These are phyloP conservation scores for Agriopis aurantiaria DNA, from an alignment of 2,888 invertebrate species.

Conservation along the genomic window DNA sequence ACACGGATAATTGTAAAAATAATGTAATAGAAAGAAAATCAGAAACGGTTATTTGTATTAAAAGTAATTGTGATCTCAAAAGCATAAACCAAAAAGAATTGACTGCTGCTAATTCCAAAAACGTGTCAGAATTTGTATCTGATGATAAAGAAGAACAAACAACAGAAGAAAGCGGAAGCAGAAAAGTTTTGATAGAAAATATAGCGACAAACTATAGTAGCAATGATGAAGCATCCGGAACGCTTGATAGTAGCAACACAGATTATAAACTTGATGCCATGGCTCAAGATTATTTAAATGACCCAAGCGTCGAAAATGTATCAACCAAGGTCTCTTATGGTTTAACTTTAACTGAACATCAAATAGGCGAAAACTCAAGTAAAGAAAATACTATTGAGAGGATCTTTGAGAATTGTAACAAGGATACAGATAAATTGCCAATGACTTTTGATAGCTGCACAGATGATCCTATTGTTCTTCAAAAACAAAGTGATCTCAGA, in stretches of 20 bases:
- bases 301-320: neutral
- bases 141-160: neutral
- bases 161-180: neutral
- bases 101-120: neutral
- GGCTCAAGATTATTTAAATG: neutral
- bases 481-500: neutral
- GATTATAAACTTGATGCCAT: neutral
- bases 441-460: neutral
- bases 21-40: neutral
- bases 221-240: neutral
- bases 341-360: neutral
- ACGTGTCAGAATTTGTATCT: neutral
- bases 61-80: neutral
- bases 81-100: neutral
- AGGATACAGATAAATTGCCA: conserved; percentile 1
- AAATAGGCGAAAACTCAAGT: neutral
- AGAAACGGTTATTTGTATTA: neutral
- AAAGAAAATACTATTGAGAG: neutral
- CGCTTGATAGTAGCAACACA: neutral
- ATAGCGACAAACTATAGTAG: neutral
- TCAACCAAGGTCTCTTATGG: neutral
- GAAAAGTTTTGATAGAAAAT: neutral
- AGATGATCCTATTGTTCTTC: neutral
- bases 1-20: neutral
- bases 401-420: neutral